These are phyloP conservation scores for Ormyrus thymus DNA, from an alignment of 2,888 invertebrate genomes.

Conservation along the genomic window DNA sequence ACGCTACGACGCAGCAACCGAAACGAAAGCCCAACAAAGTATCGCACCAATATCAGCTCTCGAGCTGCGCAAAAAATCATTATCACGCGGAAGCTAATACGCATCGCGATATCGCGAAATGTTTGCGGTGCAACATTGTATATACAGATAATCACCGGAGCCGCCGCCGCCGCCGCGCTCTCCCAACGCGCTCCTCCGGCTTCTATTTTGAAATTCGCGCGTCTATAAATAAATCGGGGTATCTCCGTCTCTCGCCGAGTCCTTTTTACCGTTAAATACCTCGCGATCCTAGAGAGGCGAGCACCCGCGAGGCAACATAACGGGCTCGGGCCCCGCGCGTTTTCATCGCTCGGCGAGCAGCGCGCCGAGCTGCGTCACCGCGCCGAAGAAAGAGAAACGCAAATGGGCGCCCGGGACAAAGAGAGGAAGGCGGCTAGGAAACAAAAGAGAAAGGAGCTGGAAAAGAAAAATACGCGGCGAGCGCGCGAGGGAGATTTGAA, in stretches of 20 bases:
- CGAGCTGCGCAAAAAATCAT: no score
- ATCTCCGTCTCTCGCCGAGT: background rate
- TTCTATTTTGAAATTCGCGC: no score
- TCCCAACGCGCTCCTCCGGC: background rate
- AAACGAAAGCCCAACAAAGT: no score
- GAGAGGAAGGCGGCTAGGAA: slow-evolving; percentile 18
- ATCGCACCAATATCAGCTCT: no score
- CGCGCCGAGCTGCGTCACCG: slow-evolving; percentile 27
- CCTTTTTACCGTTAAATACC: slow-evolving; percentile 49
- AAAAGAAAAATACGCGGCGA: no score
- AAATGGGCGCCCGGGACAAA: slow-evolving; percentile 19
- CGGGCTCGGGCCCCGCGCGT: slow-evolving; percentile 22
- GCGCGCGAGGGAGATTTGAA: no score
- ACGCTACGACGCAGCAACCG: no score
- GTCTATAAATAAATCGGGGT: slow-evolving; percentile 22
- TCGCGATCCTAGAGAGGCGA: slow-evolving; percentile 23
- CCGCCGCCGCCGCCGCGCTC: background rate
- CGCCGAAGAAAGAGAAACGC: slow-evolving; percentile 45
- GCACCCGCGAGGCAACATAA: slow-evolving; percentile 43
- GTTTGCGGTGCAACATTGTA: no score
- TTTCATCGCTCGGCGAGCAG: background rate
- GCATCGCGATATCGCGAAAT: no score
- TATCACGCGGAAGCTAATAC: no score
- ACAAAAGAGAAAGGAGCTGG: slow-evolving; percentile 31
- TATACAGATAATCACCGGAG: background rate